Evolutionary conservation across 2,888 invertebrate genomes (phyloP).

Genomic region (Ochropacha duplaris): DNA sequence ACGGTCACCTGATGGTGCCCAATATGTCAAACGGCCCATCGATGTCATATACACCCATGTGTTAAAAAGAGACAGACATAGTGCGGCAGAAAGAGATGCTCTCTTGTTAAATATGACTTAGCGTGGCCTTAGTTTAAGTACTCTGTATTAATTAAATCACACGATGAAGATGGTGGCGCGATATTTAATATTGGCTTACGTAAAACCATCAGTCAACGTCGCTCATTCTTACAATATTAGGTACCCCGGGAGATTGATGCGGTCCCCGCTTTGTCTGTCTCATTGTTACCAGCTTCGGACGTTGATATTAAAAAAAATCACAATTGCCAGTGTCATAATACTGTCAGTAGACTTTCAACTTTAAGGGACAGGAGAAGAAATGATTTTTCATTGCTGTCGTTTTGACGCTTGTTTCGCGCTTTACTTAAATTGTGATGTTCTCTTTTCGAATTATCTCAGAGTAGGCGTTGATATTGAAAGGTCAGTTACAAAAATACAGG

Average conservation of each 20-base stretch:
- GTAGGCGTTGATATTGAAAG: not conserved
- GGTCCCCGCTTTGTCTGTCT: constrained; percentile 41
- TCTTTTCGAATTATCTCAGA: not conserved
- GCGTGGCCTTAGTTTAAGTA: too few species aligned
- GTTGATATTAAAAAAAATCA: constrained; percentile 41
- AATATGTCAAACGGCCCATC: too few species aligned
- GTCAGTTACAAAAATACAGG: too few species aligned
- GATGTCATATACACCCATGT: too few species aligned
- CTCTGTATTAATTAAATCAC: constrained; percentile 10
- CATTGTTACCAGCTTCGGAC: constrained; percentile 36
- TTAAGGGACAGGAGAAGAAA: constrained; percentile 15
- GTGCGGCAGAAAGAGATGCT: too few species aligned
- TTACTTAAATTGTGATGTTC: not conserved
- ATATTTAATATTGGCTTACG: constrained; percentile 38
- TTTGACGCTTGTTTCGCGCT: not conserved
- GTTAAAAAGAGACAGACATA: too few species aligned
- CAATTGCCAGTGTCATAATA: constrained; percentile 21
- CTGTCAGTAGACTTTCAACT: constrained; percentile 14
- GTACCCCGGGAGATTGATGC: constrained; percentile 43
- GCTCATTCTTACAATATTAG: constrained; percentile 37
- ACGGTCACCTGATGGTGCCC: too few species aligned
- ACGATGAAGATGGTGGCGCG: constrained; percentile 29
- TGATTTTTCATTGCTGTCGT: constrained; percentile 8
- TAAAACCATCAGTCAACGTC: constrained; percentile 45
- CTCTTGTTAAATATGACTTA: too few species aligned